Evolutionary conservation across 2,888 invertebrate genomes (phyloP).

Genomic region (Protodeltote pygarga): DNA sequence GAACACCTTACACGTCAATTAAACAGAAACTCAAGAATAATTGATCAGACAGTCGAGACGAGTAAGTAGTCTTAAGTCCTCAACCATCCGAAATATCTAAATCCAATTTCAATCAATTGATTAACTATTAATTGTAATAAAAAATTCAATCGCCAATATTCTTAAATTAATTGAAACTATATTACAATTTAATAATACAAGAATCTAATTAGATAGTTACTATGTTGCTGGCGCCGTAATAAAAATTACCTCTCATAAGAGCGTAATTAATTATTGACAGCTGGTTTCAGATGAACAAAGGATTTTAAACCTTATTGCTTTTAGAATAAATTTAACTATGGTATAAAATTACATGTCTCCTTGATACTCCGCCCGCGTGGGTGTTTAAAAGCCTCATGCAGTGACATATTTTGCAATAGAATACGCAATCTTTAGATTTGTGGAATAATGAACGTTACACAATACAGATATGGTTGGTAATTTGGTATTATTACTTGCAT

Average conservation of each 20-base stretch:
- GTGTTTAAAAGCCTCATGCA: slow-evolving; percentile 60
- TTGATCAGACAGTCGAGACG: too few relatives aligned
- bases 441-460: slow-evolving; percentile 62
- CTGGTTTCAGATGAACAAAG: slow-evolving; percentile 24
- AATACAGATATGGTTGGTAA: slow-evolving; percentile 44
- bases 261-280: slow-evolving; percentile 56
- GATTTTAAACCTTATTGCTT: slow-evolving; percentile 19
- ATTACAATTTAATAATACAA: slow-evolving; percentile 49
- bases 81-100: too few relatives aligned
- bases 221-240: slow-evolving; percentile 61
- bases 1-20: too few relatives aligned
- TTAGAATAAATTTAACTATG: slow-evolving; percentile 29
- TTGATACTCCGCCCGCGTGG: slow-evolving; percentile 61
- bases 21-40: too few relatives aligned
- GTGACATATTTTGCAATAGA: slow-evolving; percentile 67
- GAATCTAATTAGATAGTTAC: slow-evolving; percentile 60
- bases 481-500: slow-evolving; percentile 30
- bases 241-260: slow-evolving; percentile 64
- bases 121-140: slow-evolving; percentile 23
- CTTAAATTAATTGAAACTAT: slow-evolving; percentile 42
- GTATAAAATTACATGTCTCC: slow-evolving; percentile 46
- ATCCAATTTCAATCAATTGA: slow-evolving; percentile 22
- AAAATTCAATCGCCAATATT: slow-evolving; percentile 38
- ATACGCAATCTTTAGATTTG: slow-evolving; percentile 67
- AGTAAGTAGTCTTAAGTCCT: too few relatives aligned